Base-by-base conservation (phyloP, 1,140 invertebrate genomes). In the Papilio xuthus region DNA sequence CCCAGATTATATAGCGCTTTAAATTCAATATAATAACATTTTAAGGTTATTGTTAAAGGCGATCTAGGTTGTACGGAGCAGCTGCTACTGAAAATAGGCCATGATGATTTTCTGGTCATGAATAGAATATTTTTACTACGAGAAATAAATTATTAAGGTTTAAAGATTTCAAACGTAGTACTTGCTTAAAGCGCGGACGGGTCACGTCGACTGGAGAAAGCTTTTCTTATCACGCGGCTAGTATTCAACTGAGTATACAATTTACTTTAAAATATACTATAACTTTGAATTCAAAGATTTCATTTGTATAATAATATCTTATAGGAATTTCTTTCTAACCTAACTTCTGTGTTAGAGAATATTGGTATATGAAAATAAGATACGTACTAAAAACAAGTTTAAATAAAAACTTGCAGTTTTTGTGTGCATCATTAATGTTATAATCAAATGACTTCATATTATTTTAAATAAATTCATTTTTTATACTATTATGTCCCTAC, bases 61-160 rank as follows among this genome's bases (percentile, higher is more conserved):
- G 60, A 63, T 63, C 23, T 63, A 63, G 60, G 60, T 63, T 63
- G 28, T 7, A 9, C 56, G 56, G 47, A 12, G 13, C 60, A 63
- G 60, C 60, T 28, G 23, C 26, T 60, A 23, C 23, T 63, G 60
- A 63, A 63, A 63, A 63, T 63, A 28, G 60, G 60, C 23, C 60
- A 63, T n/a, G 28, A 26, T 63, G 60, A 63, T 63, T 63, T 63
- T 63, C 60, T 63, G 60, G 60, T 63, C 60, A 63, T 63, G 60
- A 63, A 63, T 63, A 63, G 60, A 63, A 63, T 63, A 63, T 63
- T 63, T 63, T 63, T 26, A 18, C 26, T 28, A 63, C 23, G 28
- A 63, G 60, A 63, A 63, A 28, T 63, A 63, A 28, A 63, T 28
- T 32, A 63, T 63, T 63, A 32, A 63, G 60, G 23, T 63, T 63